Evolutionary conservation across 1,140 invertebrate genomes (phyloP), one percentile per base, ranked within the genome.

Genomic region (Drosophila dunni): DNA sequence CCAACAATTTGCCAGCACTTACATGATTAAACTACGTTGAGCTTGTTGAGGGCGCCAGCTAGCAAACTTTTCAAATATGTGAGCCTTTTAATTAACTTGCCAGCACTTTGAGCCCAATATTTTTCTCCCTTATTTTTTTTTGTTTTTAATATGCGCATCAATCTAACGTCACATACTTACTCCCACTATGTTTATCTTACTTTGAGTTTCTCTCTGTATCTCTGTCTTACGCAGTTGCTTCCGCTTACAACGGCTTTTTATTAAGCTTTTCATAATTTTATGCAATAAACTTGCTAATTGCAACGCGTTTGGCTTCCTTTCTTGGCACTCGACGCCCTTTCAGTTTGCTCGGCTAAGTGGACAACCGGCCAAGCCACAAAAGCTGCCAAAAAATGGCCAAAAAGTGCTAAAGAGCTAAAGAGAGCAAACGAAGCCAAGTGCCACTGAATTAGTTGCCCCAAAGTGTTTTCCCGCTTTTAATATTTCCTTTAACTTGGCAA

Each of bases 241-340:
- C 11, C 50, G 8, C 15, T 29, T 13, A 50, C 33, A 33, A 61
- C 65, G 36, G 29, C 54, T 54, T 79, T 85, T 77, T 82, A 82
- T 86, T 79, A 89, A 89, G 85, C 84, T 74, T 78, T 89, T 84
- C 84, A 89, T 89, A 89, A 89, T 89, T 89, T 79, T 74, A 89
- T 89, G 84, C 84, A 89, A 86, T 89, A 89, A 89, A 89, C 84
- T 89, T 84, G 78, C 84, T 89, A 89, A 89, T 89, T 89, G 84
- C 84, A 67, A 45, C 68, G 80, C 80, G 70, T 38, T 38, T 76
- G 64, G 84, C 79, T 74, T 86, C 80, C 50, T 77, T 88, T 86
- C 51, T 79, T 80, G 67, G 68, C 83, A 74, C 83, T 88, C 66
- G 13, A 65, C 61, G 74, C 71, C 53, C 45, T 67, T 76, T 66